Conservation (phyloP, 1,140 invertebrate species). For the Rhysida immarginata region DNA sequence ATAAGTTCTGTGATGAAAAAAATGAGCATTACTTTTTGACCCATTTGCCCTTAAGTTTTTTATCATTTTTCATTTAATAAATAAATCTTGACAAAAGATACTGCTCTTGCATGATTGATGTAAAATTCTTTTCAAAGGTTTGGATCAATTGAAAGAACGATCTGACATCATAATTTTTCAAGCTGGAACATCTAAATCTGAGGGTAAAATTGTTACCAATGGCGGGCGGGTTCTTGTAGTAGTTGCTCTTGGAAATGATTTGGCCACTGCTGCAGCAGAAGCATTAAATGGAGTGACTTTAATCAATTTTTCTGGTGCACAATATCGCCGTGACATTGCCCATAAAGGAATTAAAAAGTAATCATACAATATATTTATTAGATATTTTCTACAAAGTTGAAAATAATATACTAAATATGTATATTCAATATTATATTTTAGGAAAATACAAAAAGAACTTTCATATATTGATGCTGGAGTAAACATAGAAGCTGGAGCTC, state of each 20-base stretch:
- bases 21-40: no score
- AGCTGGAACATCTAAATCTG: constrained; percentile 34
- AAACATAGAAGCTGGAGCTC: constrained; percentile 79
- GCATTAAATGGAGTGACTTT: constrained; percentile 38
- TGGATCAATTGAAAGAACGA: constrained; percentile 33
- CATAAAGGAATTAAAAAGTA: constrained; percentile 67
- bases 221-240: constrained; percentile 82
- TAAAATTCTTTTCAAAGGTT: constrained; percentile 32
- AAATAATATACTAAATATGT: no score
- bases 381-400: no score
- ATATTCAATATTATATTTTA: no score
- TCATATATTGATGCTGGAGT: constrained; percentile 87
- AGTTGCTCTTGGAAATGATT: constrained; percentile 46
- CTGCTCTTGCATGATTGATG: no score
- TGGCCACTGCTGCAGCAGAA: constrained; percentile 51
- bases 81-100: no score
- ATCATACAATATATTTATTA: no score
- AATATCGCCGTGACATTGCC: constrained; percentile 79
- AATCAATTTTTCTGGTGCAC: constrained; percentile 67
- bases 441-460: no score
- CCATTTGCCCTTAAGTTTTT: no score
- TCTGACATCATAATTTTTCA: constrained; percentile 38
- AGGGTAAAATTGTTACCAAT: constrained; percentile 51
- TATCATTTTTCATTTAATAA: no score
- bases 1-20: no score